A percentile compares a stretch with the other conserved stretches of the same genome.
These are phyloP conservation scores for Drymodes brunneopygia DNA, from an alignment of 2,113 vertebrate genomes.

Conservation along the genomic window DNA sequence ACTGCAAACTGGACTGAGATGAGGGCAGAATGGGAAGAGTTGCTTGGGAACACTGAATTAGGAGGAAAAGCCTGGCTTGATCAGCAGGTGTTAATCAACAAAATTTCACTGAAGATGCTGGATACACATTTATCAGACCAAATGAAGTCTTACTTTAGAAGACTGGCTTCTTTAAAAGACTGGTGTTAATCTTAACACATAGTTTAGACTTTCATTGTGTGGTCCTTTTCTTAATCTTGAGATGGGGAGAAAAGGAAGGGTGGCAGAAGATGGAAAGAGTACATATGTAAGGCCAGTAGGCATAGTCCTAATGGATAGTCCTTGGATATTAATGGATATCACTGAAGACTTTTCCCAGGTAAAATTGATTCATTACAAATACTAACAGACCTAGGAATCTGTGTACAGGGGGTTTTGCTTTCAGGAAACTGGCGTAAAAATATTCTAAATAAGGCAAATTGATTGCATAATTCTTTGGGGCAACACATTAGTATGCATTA, in stretches of 20 bases:
- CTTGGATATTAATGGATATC: not conserved
- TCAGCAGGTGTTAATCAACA: not conserved
- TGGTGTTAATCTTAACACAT: not conserved
- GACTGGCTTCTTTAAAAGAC: not conserved
- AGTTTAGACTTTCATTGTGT: not conserved
- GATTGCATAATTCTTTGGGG: not conserved
- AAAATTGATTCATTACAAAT: not conserved
- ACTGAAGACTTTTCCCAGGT: not conserved
- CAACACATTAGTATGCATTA: not conserved
- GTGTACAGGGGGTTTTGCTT: not conserved
- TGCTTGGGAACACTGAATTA: not conserved
- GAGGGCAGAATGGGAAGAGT: not conserved
- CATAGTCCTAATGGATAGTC: not conserved
- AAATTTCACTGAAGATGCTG: not conserved
- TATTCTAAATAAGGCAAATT: not conserved
- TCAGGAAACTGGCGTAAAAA: not conserved
- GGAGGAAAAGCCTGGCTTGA: not conserved
- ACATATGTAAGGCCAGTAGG: not conserved
- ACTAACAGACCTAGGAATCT: not conserved
- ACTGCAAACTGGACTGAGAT: not conserved
- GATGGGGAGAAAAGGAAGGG: not conserved
- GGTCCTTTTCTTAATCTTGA: not conserved
- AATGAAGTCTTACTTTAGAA: not conserved
- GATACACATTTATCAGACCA: not conserved
- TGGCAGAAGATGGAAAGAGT: not conserved